Conservation (phyloP, 2,113 vertebrate genomes). For the Apteryx owenii region DNA sequence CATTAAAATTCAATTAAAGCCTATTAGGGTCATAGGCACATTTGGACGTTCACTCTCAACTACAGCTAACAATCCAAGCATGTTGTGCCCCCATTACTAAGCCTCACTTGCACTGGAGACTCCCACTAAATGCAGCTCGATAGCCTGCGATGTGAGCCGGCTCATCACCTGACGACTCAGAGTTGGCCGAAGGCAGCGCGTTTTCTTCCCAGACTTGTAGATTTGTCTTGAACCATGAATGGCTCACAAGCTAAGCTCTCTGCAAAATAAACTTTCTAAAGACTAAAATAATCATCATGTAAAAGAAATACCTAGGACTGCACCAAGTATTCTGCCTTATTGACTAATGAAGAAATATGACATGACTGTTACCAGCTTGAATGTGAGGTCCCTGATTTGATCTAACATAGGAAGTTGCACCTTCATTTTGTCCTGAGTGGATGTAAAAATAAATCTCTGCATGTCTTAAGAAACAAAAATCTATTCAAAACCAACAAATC, state of each 20-base stretch:
- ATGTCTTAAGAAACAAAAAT: background rate
- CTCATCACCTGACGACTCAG: background rate
- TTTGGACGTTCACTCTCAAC: background rate
- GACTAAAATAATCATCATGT: background rate
- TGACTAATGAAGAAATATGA: background rate
- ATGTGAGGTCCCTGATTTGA: background rate
- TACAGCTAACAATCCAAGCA: accelerated
- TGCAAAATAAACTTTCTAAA: background rate
- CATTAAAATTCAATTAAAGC: background rate
- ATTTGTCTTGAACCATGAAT: background rate
- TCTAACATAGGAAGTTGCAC: background rate
- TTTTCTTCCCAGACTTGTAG: background rate
- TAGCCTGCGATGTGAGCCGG: background rate
- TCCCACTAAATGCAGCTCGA: background rate
- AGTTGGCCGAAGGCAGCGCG: background rate
- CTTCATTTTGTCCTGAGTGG: background rate
- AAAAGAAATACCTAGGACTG: background rate
- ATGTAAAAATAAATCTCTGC: background rate
- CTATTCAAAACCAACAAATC: background rate
- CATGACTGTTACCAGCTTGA: background rate
- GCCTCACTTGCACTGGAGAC: background rate
- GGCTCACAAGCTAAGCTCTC: background rate
- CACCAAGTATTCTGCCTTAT: background rate
- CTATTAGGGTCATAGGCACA: background rate
- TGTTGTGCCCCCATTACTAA: background rate